phyloP scores from a whole-genome alignment of 1,140 invertebrate species.

The Anoplolepis gracilipes region DNA sequence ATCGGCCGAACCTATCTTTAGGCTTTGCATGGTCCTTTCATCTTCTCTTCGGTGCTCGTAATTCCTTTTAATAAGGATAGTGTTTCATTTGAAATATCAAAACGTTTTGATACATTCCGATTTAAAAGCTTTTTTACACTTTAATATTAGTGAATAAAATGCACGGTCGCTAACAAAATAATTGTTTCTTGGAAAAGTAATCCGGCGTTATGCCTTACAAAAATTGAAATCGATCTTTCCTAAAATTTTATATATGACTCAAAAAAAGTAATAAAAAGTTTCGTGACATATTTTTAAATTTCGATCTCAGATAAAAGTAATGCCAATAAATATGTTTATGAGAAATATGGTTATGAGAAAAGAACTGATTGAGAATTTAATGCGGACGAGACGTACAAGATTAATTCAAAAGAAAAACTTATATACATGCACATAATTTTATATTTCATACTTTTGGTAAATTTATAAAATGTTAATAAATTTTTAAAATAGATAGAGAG shows the following conservation, averaged over 20 bases:
- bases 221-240: neutral
- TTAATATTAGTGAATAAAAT: neutral
- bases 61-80: slow-evolving; percentile 33
- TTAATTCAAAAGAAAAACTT: neutral
- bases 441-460: too few species aligned
- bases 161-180: neutral
- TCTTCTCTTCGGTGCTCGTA: slow-evolving; percentile 46
- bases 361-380: slow-evolving; percentile 9
- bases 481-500: neutral
- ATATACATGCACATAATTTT: neutral
- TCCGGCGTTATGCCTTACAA: neutral
- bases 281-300: neutral
- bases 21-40: slow-evolving; percentile 60
- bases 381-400: neutral
- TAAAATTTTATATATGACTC: neutral
- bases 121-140: neutral
- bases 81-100: slow-evolving; percentile 39
- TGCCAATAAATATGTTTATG: neutral
- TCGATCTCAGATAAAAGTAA: neutral
- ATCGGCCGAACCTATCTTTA: slow-evolving; percentile 71
- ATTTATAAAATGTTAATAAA: neutral
- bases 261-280: neutral
- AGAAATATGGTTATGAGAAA: neutral
- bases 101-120: slow-evolving; percentile 7
- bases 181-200: neutral